A percentile compares a stretch with the other conserved stretches of the same genome.
Conservation (phyloP, 2,888 invertebrate species). For the Trissolcus japonicus region DNA sequence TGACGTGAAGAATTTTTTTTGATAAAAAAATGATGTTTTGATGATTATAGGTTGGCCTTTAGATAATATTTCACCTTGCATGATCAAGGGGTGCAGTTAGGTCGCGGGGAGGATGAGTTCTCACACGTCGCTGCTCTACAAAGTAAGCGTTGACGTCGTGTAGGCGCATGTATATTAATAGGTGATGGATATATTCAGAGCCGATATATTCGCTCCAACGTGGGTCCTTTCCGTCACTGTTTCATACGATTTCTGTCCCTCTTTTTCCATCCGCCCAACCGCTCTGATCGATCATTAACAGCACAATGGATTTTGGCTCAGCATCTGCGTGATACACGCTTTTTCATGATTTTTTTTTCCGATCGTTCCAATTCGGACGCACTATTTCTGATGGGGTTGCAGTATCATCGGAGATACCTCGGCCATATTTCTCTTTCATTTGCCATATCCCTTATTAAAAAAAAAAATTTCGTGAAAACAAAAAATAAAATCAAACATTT, state of each 20-base stretch:
- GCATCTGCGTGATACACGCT: background rate
- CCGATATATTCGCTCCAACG: conserved; percentile 37
- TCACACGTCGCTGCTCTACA: conserved; percentile 74
- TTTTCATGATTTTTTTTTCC: too few relatives aligned
- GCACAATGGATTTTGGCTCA: conserved; percentile 30
- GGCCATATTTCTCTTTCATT: too few relatives aligned
- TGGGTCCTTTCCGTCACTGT: conserved; percentile 43
- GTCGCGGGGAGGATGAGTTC: conserved; percentile 60
- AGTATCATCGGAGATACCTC: too few relatives aligned
- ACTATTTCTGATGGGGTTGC: too few relatives aligned
- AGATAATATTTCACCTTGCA: conserved; percentile 72
- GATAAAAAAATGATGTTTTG: background rate
- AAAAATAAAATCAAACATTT: too few relatives aligned
- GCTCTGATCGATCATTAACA: conserved; percentile 56
- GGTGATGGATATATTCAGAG: conserved; percentile 46
- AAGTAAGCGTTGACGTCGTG: conserved; percentile 67
- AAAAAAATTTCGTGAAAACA: too few relatives aligned
- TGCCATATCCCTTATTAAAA: too few relatives aligned
- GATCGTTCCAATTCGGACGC: too few relatives aligned
- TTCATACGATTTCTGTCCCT: conserved; percentile 52
- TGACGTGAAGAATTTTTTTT: too few relatives aligned
- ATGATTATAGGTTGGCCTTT: conserved; percentile 61
- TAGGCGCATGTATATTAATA: conserved; percentile 69
- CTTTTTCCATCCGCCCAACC: conserved; percentile 46
- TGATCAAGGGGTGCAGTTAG: conserved; percentile 55